Conservation (phyloP, 2,888 invertebrate genomes). For the Hecatera dysodea region DNA sequence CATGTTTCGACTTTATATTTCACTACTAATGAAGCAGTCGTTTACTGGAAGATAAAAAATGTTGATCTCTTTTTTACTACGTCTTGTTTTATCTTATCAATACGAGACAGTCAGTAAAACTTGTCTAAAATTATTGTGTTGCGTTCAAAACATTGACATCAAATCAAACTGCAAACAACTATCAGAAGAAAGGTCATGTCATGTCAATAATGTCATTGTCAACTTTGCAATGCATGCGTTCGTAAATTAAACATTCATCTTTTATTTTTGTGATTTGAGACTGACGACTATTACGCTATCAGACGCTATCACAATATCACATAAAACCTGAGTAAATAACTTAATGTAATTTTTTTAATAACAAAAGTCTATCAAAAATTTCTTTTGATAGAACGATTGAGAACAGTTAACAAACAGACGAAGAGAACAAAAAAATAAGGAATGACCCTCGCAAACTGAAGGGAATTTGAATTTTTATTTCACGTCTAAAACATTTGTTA, state of each 20-base stretch:
- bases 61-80: conserved; percentile 4
- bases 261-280: not conserved
- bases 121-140: not conserved
- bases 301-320: not conserved
- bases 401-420: too few species aligned
- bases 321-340: not conserved
- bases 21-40: not conserved
- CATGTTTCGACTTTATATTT: conserved; percentile 59
- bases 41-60: conserved; percentile 9
- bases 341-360: too few species aligned
- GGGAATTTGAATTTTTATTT: too few species aligned
- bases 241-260: not conserved
- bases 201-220: conserved; percentile 10
- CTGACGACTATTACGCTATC: too few species aligned
- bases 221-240: too few species aligned
- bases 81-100: conserved; percentile 42
- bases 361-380: too few species aligned
- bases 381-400: too few species aligned
- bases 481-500: too few species aligned
- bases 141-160: conserved; percentile 5
- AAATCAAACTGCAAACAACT: too few species aligned
- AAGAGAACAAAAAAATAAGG: too few species aligned
- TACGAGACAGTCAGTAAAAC: not conserved
- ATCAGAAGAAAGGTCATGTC: conserved; percentile 1
- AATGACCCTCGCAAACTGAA: too few species aligned